phyloP scores from a whole-genome alignment of 2,113 vertebrate species.

The Lycaon pictus region DNA sequence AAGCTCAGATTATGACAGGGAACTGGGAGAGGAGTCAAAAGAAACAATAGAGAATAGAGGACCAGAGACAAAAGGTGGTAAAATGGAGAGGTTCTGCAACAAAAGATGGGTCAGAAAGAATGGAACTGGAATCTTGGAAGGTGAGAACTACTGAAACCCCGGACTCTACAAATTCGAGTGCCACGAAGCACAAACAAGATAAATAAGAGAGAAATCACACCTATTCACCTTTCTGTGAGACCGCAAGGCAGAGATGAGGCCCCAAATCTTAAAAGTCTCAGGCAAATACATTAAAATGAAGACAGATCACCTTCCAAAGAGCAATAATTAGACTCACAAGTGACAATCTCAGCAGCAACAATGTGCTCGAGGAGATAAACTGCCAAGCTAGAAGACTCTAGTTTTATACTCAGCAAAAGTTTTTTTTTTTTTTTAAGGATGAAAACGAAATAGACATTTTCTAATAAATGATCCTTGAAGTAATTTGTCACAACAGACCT shows the following conservation, averaged over 20 bases:
- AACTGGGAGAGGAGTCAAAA: background rate
- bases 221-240: background rate
- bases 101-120: background rate
- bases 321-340: background rate
- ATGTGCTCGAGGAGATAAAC: background rate
- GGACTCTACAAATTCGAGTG: background rate
- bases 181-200: background rate
- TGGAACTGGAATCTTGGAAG: background rate
- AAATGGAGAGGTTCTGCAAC: background rate
- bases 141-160: background rate
- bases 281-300: background rate
- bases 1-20: background rate
- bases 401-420: background rate
- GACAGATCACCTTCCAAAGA: background rate
- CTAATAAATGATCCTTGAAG: conserved; percentile 16
- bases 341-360: background rate
- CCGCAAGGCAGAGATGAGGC: background rate
- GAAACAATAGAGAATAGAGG: background rate
- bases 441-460: background rate
- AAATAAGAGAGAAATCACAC: background rate
- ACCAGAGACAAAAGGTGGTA: background rate
- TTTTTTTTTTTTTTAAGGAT: background rate
- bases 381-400: background rate
- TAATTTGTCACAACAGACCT: conserved; percentile 8
- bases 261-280: background rate